A percentile compares a stretch with the other conserved stretches of the same genome.
These are phyloP conservation scores for Dyspetes luteomarginatus DNA, from an alignment of 2,888 invertebrate species.

Conservation along the genomic window DNA sequence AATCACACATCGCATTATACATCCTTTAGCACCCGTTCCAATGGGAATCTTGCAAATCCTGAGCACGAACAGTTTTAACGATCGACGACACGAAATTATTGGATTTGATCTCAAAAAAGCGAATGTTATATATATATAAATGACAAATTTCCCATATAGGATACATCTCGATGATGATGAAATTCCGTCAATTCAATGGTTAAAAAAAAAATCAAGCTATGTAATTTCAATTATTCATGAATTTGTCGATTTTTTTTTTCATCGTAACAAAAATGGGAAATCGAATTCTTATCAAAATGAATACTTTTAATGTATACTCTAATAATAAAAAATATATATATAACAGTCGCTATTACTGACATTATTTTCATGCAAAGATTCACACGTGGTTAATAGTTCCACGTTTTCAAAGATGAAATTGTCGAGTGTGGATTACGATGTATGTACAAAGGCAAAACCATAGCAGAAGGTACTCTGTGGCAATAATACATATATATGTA, in stretches of 20 bases:
- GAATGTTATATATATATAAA: neutral
- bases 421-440: slow-evolving; percentile 30
- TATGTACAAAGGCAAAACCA: slow-evolving; percentile 18
- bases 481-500: neutral
- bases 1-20: slow-evolving; percentile 82
- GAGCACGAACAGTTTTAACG: slow-evolving; percentile 68
- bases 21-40: slow-evolving; percentile 76
- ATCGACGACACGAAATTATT: slow-evolving; percentile 60
- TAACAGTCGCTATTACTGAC: neutral
- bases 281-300: too few relatives aligned
- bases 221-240: too few relatives aligned
- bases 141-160: neutral
- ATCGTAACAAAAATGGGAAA: too few relatives aligned
- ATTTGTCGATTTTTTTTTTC: too few relatives aligned
- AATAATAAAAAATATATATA: neutral
- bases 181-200: slow-evolving; percentile 30
- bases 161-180: slow-evolving; percentile 47
- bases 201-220: too few relatives aligned
- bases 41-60: slow-evolving; percentile 77
- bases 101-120: slow-evolving; percentile 40
- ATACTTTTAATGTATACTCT: neutral
- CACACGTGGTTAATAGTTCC: neutral
- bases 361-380: slow-evolving; percentile 31
- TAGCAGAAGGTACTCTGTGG: slow-evolving; percentile 18
- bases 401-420: slow-evolving; percentile 1